Evolutionary conservation across 2,888 invertebrate genomes (phyloP).

Genomic region (Eledone cirrhosa): DNA sequence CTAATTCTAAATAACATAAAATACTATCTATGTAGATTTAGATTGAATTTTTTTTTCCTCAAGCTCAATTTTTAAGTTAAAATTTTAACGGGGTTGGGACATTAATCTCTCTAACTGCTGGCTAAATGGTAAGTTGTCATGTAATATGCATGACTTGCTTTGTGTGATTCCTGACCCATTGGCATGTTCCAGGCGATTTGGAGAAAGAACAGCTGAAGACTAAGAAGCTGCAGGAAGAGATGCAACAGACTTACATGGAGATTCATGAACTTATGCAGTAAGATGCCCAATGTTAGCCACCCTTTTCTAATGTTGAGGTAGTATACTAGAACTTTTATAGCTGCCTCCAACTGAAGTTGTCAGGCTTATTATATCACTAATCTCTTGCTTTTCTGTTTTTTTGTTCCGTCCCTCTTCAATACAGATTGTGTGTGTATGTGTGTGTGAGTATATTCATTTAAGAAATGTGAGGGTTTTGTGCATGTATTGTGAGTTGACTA

Average conservation of each 20-base stretch:
- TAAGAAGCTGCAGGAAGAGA: conserved; percentile 95
- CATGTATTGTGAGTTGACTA: too few relatives aligned
- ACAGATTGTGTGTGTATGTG: too few relatives aligned
- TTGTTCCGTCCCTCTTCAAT: too few relatives aligned
- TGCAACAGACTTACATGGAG: conserved; percentile 74
- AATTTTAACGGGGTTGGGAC: too few relatives aligned
- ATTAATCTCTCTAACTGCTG: not conserved
- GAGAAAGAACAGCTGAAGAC: conserved; percentile 87
- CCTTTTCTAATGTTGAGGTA: conserved; percentile 25
- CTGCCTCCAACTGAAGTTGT: not conserved
- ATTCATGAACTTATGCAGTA: conserved; percentile 28
- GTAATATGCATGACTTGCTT: conserved; percentile 28
- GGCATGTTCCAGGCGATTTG: conserved; percentile 48
- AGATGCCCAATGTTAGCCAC: conserved; percentile 21
- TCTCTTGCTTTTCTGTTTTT: too few relatives aligned
- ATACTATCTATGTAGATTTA: too few relatives aligned
- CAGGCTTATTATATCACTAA: too few relatives aligned
- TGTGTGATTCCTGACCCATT: conserved; percentile 29
- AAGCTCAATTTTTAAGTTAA: too few relatives aligned
- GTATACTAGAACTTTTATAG: conserved; percentile 8
- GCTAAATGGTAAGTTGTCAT: conserved; percentile 27
- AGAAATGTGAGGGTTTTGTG: too few relatives aligned
- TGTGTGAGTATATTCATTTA: too few relatives aligned
- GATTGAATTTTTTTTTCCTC: too few relatives aligned
- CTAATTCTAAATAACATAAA: too few relatives aligned